Percentiles rank a stretch among this genome's conserved stretches.
Conservation (phyloP, 2,113 vertebrate species). For the Cynocephalus volans region DNA sequence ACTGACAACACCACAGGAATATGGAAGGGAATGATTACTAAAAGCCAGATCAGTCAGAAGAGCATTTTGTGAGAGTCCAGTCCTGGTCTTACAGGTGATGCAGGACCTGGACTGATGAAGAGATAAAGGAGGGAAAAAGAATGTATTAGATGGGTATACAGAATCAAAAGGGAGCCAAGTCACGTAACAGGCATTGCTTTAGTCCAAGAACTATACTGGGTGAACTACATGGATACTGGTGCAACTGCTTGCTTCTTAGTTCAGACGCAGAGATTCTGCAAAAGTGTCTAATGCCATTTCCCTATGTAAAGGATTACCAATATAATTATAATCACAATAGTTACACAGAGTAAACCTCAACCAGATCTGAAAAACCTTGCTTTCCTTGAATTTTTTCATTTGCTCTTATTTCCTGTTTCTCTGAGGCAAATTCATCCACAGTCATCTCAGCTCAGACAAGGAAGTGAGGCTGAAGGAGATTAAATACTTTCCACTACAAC, state of each 20-base stretch:
- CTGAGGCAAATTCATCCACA: not conserved
- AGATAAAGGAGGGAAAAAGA: not conserved
- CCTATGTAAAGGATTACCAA: not conserved
- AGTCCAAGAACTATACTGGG: not conserved
- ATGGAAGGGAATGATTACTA: not conserved
- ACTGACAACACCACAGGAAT: not conserved
- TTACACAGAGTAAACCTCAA: not conserved
- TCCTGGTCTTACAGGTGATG: not conserved
- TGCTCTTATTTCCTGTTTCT: not conserved
- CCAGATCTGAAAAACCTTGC: not conserved
- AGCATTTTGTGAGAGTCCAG: not conserved
- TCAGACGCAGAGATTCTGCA: not conserved
- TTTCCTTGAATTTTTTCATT: not conserved
- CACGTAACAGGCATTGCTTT: not conserved
- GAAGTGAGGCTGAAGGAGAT: not conserved
- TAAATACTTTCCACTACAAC: not conserved
- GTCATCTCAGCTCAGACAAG: not conserved
- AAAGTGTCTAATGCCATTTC: not conserved
- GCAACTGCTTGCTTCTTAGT: not conserved
- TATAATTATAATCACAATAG: rapidly evolving
- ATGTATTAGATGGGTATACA: not conserved
- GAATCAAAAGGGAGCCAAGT: not conserved
- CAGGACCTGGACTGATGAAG: not conserved
- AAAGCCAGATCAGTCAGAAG: not conserved
- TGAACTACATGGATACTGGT: rapidly evolving